Conservation (phyloP, 2,113 vertebrate genomes). For the Rattus norvegicus region GRCr8 NC_086037.1:64465501-64466000, state of each 20-base stretch:
- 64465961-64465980: not conserved
- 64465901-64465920: accelerated
- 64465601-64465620: slow-evolving; percentile 86
- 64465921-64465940: not conserved
- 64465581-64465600: slow-evolving; percentile 66
- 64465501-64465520: slow-evolving; percentile 79
- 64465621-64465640: slow-evolving; percentile 84
- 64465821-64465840: not conserved
- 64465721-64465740: slow-evolving; percentile 78
- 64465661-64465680: slow-evolving; percentile 82
- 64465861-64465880: not conserved
- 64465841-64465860: no score
- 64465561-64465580: slow-evolving; percentile 51
- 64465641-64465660: slow-evolving; percentile 87
- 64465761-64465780: not conserved
- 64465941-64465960: not conserved
- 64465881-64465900: not conserved
- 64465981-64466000: no score
- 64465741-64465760: slow-evolving; percentile 52
- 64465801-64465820: not conserved
- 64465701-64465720: slow-evolving; percentile 46
- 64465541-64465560: slow-evolving; percentile 85
- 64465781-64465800: not conserved
- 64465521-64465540: slow-evolving; percentile 80
- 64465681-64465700: slow-evolving; percentile 81